Evolutionary conservation across 2,888 invertebrate species (phyloP), one percentile per base, ranked within the genome.

Genomic region (Stegana nigrithorax): DNA sequence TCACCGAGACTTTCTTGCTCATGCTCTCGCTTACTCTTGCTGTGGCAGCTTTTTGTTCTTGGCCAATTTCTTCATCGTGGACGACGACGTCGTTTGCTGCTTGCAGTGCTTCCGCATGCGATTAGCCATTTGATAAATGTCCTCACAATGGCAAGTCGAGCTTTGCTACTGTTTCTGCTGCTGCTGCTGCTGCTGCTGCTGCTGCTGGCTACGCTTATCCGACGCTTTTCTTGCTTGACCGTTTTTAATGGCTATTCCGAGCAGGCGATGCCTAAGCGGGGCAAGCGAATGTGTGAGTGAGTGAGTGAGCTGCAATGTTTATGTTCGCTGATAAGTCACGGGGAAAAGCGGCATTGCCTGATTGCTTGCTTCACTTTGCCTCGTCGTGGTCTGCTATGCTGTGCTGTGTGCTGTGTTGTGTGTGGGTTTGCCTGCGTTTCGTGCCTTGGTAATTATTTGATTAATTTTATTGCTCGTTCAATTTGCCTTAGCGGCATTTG

Each of bases 21-120:
- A n/a, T 42, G 42, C 42, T 14, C 5, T 21, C 5, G 23, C 8
- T 47, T 47, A 25, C 44, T 12, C 25, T 47, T 1, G 23, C 25
- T 10, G 32, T 32, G 8, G 10, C n/a, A 12, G 5, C n/a, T 32
- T 8, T 32, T 12, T 32, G 32, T n/a, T 8, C 8, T 8, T 25
- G 23, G 2, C 8, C 25, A 10, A 42, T 19, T n/a, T 12, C 47
- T 47, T 25, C 5, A n/a, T n/a, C n/a, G n/a, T n/a, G n/a, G n/a
- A n/a, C n/a, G n/a, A n/a, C n/a, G n/a, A n/a, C n/a, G n/a, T n/a
- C n/a, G n/a, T n/a, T n/a, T n/a, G n/a, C n/a, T n/a, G n/a, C n/a
- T 79, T 78, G 73, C 75, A 75, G 76, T 75, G 77, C 78, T 76
- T 75, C 79, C 79, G 75, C 78, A 77, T 75, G 77, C 78, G 78